phyloP scores from a whole-genome alignment of 2,797 vertebrate genomes.

The Emys orbicularis region DNA sequence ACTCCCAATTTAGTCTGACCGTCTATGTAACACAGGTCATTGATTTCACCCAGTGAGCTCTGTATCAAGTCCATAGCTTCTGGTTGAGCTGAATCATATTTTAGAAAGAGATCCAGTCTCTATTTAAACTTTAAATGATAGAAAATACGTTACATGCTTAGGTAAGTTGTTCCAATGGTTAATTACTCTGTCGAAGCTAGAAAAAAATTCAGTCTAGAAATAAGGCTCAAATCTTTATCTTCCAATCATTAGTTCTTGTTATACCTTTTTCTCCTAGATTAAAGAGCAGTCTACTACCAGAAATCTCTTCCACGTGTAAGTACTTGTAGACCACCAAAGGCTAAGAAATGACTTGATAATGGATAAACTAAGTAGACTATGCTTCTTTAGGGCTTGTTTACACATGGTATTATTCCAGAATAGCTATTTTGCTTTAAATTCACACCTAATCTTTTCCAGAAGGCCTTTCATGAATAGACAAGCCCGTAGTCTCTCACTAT shows the following conservation, averaged over 20 bases:
- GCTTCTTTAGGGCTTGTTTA: background rate
- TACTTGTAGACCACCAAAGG: background rate
- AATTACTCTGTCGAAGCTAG: no score
- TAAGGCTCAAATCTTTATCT: background rate
- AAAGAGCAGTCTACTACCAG: background rate
- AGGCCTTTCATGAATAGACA: background rate
- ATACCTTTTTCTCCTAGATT: background rate
- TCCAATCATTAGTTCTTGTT: background rate
- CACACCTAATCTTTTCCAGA: background rate
- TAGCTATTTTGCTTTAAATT: background rate
- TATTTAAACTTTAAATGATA: background rate
- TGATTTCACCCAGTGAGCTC: background rate
- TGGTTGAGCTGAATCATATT: background rate
- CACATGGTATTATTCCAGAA: background rate
- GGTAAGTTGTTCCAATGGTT: background rate
- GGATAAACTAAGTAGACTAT: background rate
- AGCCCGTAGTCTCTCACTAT: background rate
- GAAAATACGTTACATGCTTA: background rate
- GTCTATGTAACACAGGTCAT: background rate
- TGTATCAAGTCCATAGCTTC: background rate
- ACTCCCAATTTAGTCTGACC: no score
- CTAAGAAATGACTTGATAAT: background rate
- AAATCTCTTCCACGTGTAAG: background rate
- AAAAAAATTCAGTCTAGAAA: no score
- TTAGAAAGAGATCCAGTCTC: background rate